Base-by-base conservation (phyloP, 2,113 vertebrate genomes). In the Danionella cerebrum region DNA sequence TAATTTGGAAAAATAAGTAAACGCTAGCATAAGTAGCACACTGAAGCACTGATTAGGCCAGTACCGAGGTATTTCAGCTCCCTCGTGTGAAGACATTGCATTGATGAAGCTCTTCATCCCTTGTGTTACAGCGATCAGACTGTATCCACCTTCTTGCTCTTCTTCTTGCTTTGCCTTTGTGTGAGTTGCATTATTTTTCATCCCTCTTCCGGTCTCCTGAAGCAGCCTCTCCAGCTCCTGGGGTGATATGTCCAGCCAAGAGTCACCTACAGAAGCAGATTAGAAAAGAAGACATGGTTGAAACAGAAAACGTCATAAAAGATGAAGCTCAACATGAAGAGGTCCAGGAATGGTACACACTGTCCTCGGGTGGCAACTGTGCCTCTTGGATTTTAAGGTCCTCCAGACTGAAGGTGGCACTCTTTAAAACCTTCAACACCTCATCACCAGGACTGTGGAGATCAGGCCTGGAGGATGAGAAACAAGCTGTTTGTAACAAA, bases 21-120 rank as follows among this genome's bases (percentile, higher is more conserved):
- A 31, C 7, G n/a, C 19, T 5, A 7, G 31, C 14, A 7, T 16
- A n/a, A 9, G 18, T 33, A 33, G 29, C 9, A n/a, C 22, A 55
- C 16, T 45, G 5, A 62, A 9, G 29, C 7, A 47, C 36, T 14
- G 14, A 13, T 33, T 3, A 41, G 11, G 6, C 5, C 21, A 75
- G 79, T 81, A 98, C 96, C 91, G 88, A 60, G 96, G 94, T 41
- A 95, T 69, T 80, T 98, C 96, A 64, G 94, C 96, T 70, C 96
- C 96, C 83, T 96, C 89, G 5, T 97, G 90, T 0, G 93, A 92
- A 7, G 96, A 97, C 62, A 94, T 85, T 74, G 92, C 86, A 44
- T 88, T 90, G 45, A 99, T 88, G 82, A 99, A 99, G 70, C 89
- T 89, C 85, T 94, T 98, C 93, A 99, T 89, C 72, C 91, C 93